Evolutionary conservation across 1,140 invertebrate species (phyloP).

Genomic region (Aphis gossypii): DNA sequence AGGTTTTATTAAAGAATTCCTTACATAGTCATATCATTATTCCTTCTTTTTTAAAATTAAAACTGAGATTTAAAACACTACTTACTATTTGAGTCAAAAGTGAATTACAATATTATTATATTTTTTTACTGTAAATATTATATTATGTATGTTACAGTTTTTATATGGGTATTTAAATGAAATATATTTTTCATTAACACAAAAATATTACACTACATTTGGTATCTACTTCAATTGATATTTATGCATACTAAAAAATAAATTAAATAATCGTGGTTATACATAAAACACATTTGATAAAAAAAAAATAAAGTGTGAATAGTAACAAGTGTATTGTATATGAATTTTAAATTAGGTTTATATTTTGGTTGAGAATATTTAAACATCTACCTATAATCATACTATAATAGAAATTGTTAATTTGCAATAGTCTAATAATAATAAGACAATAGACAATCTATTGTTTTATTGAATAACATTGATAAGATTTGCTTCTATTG

Average conservation of each 20-base stretch:
- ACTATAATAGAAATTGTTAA: neutral
- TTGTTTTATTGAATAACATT: neutral
- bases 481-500: neutral
- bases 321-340: too few species aligned
- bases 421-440: neutral
- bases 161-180: neutral
- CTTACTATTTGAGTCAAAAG: neutral
- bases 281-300: too few species aligned
- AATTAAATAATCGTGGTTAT: too few species aligned
- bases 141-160: neutral
- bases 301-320: too few species aligned
- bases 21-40: neutral
- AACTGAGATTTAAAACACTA: neutral
- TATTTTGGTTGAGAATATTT: too few species aligned
- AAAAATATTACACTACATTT: neutral
- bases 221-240: too few species aligned
- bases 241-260: too few species aligned
- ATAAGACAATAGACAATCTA: neutral
- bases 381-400: too few species aligned
- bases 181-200: neutral
- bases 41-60: neutral
- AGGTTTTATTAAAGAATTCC: conserved; percentile 21
- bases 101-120: neutral
- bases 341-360: too few species aligned
- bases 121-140: neutral